Percentiles rank a stretch among this genome's conserved stretches.
phyloP scores from a whole-genome alignment of 1,140 invertebrate species.

The Chrysomallon squamiferum region DNA sequence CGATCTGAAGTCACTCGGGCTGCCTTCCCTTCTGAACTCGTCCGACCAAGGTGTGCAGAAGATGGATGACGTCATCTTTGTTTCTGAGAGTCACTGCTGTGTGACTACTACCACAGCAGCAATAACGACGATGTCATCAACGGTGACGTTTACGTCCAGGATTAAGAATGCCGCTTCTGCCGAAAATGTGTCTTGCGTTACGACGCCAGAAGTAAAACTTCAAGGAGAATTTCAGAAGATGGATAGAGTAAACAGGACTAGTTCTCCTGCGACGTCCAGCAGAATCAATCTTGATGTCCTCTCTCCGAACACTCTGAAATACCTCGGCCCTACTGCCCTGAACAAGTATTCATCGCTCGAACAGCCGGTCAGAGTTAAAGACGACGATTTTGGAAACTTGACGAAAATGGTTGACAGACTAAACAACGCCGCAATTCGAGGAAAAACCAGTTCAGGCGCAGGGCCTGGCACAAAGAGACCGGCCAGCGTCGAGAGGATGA shows the following conservation, averaged over 20 bases:
- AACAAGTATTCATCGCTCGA: slow-evolving; percentile 11
- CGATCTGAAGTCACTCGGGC: slow-evolving; percentile 18
- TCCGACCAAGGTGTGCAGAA: background rate
- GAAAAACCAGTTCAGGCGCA: slow-evolving; percentile 6
- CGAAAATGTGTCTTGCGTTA: background rate
- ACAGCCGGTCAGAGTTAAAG: background rate
- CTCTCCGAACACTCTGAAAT: slow-evolving; percentile 50
- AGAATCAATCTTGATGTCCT: slow-evolving; percentile 32
- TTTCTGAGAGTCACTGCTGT: background rate
- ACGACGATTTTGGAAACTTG: slow-evolving; percentile 42
- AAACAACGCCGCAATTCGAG: slow-evolving; percentile 51
- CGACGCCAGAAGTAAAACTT: background rate
- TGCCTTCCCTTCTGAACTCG: slow-evolving; percentile 14
- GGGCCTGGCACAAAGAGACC: background rate
- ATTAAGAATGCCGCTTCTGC: background rate
- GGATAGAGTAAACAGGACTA: too few species aligned
- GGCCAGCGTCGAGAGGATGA: background rate
- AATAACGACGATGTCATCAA: too few species aligned
- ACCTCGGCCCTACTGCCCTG: slow-evolving; percentile 46
- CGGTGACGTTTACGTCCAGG: too few species aligned
- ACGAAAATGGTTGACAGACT: slow-evolving; percentile 49
- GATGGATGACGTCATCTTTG: slow-evolving; percentile 12
- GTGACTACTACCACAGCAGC: too few species aligned
- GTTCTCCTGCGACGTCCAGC: too few species aligned
- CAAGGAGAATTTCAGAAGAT: background rate